Evolutionary conservation across 1,140 invertebrate genomes (phyloP).

Genomic region (Leguminivora glycinivorella): DNA sequence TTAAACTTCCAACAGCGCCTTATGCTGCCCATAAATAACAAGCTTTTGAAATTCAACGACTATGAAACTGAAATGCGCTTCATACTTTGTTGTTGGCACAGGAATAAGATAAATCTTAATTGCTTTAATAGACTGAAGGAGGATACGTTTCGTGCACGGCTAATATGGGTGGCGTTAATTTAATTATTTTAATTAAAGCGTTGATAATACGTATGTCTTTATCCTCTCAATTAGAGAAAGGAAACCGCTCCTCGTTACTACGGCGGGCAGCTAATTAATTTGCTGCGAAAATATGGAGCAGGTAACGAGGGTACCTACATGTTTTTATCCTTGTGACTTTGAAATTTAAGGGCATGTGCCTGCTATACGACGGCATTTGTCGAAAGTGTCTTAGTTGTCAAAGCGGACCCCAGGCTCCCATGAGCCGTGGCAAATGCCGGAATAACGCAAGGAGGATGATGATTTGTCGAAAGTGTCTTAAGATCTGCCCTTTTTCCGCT

Average conservation of each 20-base stretch:
- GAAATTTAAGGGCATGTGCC: neutral
- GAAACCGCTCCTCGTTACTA: constrained; percentile 17
- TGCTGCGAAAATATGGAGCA: neutral
- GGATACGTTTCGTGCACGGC: neutral
- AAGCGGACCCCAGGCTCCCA: too few species aligned
- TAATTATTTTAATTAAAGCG: constrained; percentile 21
- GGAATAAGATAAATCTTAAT: neutral
- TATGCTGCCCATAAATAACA: neutral
- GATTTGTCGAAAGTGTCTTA: too few species aligned
- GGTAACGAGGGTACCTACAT: too few species aligned
- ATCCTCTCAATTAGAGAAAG: constrained; percentile 20
- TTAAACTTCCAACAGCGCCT: constrained; percentile 10
- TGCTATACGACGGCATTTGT: too few species aligned
- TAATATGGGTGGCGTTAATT: neutral
- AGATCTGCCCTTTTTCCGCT: too few species aligned
- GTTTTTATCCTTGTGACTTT: too few species aligned
- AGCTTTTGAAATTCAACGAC: neutral
- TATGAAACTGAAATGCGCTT: neutral
- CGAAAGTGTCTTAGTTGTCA: too few species aligned
- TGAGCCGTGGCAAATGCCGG: too few species aligned
- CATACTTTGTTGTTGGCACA: neutral
- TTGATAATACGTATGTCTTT: constrained; percentile 22
- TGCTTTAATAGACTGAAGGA: neutral
- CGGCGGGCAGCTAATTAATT: constrained; percentile 22
- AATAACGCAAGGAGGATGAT: too few species aligned